Base-by-base conservation (phyloP, 2,888 invertebrate species). In the Eupithecia dodoneata region DNA sequence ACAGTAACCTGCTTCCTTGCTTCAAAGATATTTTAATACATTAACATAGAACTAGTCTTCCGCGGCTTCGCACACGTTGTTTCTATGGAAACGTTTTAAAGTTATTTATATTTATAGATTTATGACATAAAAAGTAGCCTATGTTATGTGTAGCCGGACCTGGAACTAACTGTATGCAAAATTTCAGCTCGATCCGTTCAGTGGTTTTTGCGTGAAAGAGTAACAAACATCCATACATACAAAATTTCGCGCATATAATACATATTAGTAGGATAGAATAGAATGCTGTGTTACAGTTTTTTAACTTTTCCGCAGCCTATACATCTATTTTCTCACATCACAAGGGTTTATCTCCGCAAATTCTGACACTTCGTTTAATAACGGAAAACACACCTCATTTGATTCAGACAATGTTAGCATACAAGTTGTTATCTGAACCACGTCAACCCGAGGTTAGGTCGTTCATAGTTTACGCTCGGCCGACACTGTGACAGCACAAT, bases 401-500 rank as follows among this genome's bases (percentile, higher is more conserved):
- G 69, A 45, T 69, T n/a, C 67, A 69, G 80, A 78, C 71, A 77
- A 76, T 76, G 78, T 80, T 79, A 79, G 76, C 75, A 80, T 69
- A 45, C 18, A 47, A 47, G 69, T 69, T 47, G 69, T 80, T 69
- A 69, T 69, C 69, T 63, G 67, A 87, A 87, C 87, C 84, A 85
- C 83, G 85, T 86, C 86, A 86, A 87, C 84, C 88, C 88, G 89
- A 90, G 88, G 90, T 89, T 87, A 88, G 87, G 87, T 86, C 87
- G 89, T 89, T 89, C 89, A 91, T 90, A 91, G 90, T 91, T 88
- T 90, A 86, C 86, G 84, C 86, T 85, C 85, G n/a, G 47, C 44
- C 85, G 86, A 85, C 85, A 84, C 86, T 85, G 85, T 83, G 87
- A 93, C 93, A 93, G 91, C 85, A 93, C 93, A 94, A 94, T 93